Base-by-base conservation (phyloP, 2,113 vertebrate species). In the Stictonetta naevosa region DNA sequence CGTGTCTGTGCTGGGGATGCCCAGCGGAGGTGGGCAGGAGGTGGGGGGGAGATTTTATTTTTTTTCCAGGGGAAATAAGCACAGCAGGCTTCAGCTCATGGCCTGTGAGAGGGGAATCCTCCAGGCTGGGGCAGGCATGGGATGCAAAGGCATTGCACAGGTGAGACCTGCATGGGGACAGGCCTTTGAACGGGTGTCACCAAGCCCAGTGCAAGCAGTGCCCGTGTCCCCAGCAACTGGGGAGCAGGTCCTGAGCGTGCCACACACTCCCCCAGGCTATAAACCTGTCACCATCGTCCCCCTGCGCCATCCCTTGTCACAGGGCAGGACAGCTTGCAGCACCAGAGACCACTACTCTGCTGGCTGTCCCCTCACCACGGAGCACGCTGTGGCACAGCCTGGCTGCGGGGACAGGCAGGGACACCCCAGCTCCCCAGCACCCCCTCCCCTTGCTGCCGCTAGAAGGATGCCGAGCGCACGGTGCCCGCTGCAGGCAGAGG, bases 281-380 rank as follows among this genome's bases (percentile, higher is more conserved):
- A 38, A 63, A 5, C 34, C 60, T 36, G 50, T 52, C 50, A 52
- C 50, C 50, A 25, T 63, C 4, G 4, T 63, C 60, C 22, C 36
- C 60, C 60, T 38, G 34, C 25, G 18, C 60, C 60, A 7, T 66
- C 28, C 14, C 73, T 75, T 2, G 0, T 83, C 64, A 21, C 1
- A 0, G 5, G 6, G 6, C 16, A 46, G 69, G n/a, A 34, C 40
- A 55, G 60, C 0, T 1, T 16, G 34, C 28, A 38, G 25, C 55
- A 19, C 55, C 55, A 11, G 83, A 66, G 55, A 76, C 59, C 21
- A 31, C 18, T 7, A 31, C 18, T 74, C 36, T 46, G 29, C 73
- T 83, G 52, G 26, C 21, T 5, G 26, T 12, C 17, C 62, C 38
- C 36, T 55, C 15, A 3, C 52, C 52, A 10, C 10, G 46, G 46